phyloP scores from a whole-genome alignment of 2,113 vertebrate genomes.

The Rhinopomastus cyanomelas region DNA sequence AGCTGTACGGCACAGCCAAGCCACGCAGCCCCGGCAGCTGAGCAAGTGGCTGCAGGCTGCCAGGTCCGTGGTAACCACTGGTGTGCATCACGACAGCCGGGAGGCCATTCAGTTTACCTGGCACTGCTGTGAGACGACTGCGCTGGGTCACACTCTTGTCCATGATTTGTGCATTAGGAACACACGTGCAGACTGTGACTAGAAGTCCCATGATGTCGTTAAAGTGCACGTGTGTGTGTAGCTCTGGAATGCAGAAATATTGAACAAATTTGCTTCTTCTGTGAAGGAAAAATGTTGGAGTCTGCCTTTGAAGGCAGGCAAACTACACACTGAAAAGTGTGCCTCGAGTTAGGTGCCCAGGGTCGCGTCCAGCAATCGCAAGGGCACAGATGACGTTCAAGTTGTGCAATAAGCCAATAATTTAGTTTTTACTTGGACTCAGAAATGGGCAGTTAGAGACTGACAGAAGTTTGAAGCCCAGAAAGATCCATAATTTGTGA shows the following conservation, averaged over 20 bases:
- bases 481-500: slow-evolving; percentile 31
- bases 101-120: not conserved
- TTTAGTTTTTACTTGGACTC: not conserved
- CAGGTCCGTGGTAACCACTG: not conserved
- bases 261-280: too few species aligned
- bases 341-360: too few species aligned
- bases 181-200: not conserved
- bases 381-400: too few species aligned
- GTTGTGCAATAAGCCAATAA: too few species aligned
- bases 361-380: too few species aligned
- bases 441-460: not conserved
- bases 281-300: too few species aligned
- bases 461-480: not conserved
- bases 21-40: rapidly evolving
- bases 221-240: not conserved
- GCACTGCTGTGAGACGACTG: not conserved
- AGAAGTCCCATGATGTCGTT: not conserved
- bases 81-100: too few species aligned
- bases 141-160: not conserved
- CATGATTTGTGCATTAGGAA: not conserved
- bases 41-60: not conserved
- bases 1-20: not conserved
- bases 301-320: too few species aligned
- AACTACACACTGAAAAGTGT: too few species aligned
- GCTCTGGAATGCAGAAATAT: not conserved